A percentile compares a stretch with the other conserved stretches of the same genome.
phyloP scores from a whole-genome alignment of 2,797 vertebrate genomes.

The Enteromius treurensis region DNA sequence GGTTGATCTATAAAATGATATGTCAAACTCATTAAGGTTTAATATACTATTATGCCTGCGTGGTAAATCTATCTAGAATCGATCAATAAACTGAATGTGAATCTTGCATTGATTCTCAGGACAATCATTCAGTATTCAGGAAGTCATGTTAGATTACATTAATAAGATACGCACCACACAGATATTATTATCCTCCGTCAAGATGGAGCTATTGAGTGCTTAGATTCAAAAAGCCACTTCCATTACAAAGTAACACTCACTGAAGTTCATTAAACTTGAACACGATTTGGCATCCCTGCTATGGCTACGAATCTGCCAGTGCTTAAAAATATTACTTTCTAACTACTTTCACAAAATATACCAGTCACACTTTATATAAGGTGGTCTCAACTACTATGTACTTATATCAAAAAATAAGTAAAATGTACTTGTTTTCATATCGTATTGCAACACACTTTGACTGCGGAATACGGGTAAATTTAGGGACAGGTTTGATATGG shows the following conservation, averaged over 20 bases:
- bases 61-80: slow-evolving; percentile 15
- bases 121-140: neutral
- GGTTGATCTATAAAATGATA: slow-evolving; percentile 31
- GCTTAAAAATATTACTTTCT: neutral
- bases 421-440: no score
- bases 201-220: slow-evolving; percentile 21
- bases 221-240: slow-evolving; percentile 38
- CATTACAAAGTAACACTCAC: slow-evolving; percentile 19
- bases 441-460: no score
- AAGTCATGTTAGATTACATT: slow-evolving; percentile 17
- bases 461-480: no score
- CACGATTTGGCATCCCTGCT: slow-evolving; percentile 7
- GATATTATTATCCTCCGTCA: slow-evolving; percentile 20
- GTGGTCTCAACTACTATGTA: no score
- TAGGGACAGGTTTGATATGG: no score
- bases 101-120: slow-evolving; percentile 21
- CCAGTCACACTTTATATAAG: neutral
- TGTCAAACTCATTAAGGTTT: slow-evolving; percentile 31
- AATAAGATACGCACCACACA: slow-evolving; percentile 6
- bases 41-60: slow-evolving; percentile 11
- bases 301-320: neutral
- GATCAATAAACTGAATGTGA: slow-evolving; percentile 38
- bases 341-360: neutral
- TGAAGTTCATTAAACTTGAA: slow-evolving; percentile 44
- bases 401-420: no score